phyloP scores from a whole-genome alignment of 1,140 invertebrate species.

The Plutomurus gul region DNA sequence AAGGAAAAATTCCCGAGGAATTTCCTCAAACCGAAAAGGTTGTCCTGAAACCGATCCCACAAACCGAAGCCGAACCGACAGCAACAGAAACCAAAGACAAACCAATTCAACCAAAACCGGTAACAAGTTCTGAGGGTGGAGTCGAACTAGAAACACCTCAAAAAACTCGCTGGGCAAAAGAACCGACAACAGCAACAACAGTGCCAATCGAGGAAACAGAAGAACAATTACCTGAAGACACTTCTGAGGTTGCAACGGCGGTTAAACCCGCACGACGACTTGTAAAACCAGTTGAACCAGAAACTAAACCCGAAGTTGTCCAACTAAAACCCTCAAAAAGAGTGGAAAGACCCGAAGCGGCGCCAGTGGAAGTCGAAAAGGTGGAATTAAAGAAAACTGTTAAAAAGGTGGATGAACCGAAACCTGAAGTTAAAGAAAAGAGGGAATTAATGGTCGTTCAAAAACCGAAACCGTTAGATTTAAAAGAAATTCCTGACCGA shows the following conservation, averaged over 20 bases:
- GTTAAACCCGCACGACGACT: too few species aligned
- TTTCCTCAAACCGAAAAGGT: slow-evolving; percentile 32
- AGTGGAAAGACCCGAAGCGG: not conserved
- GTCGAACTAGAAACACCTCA: not conserved
- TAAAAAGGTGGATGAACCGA: not conserved
- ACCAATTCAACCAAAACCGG: not conserved
- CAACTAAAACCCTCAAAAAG: not conserved
- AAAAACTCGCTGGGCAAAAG: not conserved
- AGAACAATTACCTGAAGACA: too few species aligned
- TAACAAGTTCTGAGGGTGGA: not conserved
- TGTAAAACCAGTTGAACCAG: not conserved
- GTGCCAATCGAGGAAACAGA: not conserved
- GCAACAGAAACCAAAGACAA: not conserved
- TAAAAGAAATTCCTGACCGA: not conserved
- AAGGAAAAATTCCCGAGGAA: slow-evolving; percentile 55
- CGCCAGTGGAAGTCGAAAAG: not conserved
- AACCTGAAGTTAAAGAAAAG: not conserved
- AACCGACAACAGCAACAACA: not conserved
- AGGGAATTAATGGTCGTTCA: not conserved
- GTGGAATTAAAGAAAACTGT: slow-evolving; percentile 11
- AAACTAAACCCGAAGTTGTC: not conserved
- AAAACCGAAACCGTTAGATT: not conserved
- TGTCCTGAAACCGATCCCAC: slow-evolving; percentile 48
- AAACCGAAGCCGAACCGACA: not conserved
- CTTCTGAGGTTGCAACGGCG: too few species aligned